Conservation (phyloP, 2,888 invertebrate species). For the Ctenicera cuprea region DNA sequence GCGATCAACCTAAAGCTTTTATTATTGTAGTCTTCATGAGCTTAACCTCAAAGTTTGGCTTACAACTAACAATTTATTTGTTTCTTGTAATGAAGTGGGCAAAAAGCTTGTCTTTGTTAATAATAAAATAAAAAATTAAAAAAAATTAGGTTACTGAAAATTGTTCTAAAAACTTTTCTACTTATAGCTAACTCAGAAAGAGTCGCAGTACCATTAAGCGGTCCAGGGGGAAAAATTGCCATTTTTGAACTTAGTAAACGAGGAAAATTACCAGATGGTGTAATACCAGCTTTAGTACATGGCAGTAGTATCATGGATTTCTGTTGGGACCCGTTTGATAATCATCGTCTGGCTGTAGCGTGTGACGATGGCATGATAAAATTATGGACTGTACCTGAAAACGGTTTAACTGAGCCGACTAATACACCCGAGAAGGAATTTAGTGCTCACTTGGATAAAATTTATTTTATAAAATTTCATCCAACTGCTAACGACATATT, state of each 20-base stretch:
- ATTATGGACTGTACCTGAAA: slow-evolving; percentile 67
- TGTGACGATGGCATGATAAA: slow-evolving; percentile 87
- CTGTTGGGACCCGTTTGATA: slow-evolving; percentile 95
- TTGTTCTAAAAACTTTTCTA: too few species aligned
- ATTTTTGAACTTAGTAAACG: slow-evolving; percentile 88
- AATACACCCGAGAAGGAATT: slow-evolving; percentile 83
- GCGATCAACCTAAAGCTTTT: too few species aligned
- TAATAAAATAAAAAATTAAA: too few species aligned
- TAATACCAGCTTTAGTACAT: slow-evolving; percentile 91
- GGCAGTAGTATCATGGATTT: slow-evolving; percentile 94
- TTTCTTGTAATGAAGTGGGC: too few species aligned
- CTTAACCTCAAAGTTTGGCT: too few species aligned
- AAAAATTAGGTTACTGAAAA: slow-evolving; percentile 13
- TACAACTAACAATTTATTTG: too few species aligned
- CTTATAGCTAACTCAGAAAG: slow-evolving; percentile 86
- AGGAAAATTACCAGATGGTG: slow-evolving; percentile 86
- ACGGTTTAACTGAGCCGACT: slow-evolving; percentile 83
- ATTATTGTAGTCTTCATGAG: too few species aligned
- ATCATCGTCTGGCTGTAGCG: slow-evolving; percentile 86
- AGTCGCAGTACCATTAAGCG: slow-evolving; percentile 92
- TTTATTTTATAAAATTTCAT: slow-evolving; percentile 93
- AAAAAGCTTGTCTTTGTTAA: too few species aligned
- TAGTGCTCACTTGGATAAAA: slow-evolving; percentile 92
- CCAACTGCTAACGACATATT: slow-evolving; percentile 91
- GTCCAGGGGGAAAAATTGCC: slow-evolving; percentile 93